These are phyloP conservation scores for Lasioglossum baleicum DNA, from an alignment of 1,140 invertebrate species.

Conservation along the genomic window DNA sequence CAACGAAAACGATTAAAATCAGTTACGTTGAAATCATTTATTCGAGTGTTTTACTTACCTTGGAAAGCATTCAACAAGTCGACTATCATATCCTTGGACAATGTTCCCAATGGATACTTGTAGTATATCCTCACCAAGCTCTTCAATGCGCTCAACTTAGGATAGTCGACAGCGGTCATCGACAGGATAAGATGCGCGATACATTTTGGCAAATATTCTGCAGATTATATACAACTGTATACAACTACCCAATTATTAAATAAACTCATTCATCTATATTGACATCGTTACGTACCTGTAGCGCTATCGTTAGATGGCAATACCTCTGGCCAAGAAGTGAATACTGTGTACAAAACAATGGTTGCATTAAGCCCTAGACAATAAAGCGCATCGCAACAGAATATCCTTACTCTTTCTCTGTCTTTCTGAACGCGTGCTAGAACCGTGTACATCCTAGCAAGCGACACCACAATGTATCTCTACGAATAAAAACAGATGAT, in stretches of 20 bases:
- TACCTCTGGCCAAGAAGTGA: conserved; percentile 74
- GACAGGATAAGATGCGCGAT: conserved; percentile 63
- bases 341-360: conserved; percentile 62
- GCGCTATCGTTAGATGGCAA: conserved; percentile 65
- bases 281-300: conserved; percentile 48
- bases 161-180: neutral
- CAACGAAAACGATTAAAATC: conserved; percentile 28
- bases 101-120: conserved; percentile 58
- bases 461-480: conserved; percentile 52
- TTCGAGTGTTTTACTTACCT: conserved; percentile 53
- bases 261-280: too few species aligned
- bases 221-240: conserved; percentile 33
- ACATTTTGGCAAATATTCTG: conserved; percentile 69
- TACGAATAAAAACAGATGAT: conserved; percentile 43
- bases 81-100: conserved; percentile 35
- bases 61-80: conserved; percentile 60
- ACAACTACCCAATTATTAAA: too few species aligned
- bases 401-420: conserved; percentile 71
- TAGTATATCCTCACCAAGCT: conserved; percentile 62
- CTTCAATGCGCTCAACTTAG: conserved; percentile 61
- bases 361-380: conserved; percentile 64
- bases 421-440: conserved; percentile 74
- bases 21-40: conserved; percentile 13
- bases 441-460: conserved; percentile 66
- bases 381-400: conserved; percentile 74